A percentile compares a stretch with the other conserved stretches of the same genome.
Evolutionary conservation across 2,888 invertebrate genomes (phyloP).

Genomic region (Tenthredo notha): DNA sequence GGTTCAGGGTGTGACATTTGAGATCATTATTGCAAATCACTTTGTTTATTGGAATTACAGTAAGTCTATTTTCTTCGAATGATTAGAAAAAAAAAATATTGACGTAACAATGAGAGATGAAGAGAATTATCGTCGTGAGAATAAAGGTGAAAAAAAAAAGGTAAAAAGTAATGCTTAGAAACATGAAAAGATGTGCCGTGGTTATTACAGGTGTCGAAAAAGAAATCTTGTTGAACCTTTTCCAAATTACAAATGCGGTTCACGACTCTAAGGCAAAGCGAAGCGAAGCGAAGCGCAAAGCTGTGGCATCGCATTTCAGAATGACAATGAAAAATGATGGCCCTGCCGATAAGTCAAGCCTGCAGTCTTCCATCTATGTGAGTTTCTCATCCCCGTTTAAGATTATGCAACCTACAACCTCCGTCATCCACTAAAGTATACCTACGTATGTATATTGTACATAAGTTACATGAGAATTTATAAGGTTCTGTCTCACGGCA

Average conservation of each 20-base stretch:
- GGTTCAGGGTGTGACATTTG: conserved; percentile 5
- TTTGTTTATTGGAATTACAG: background rate
- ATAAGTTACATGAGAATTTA: conserved; percentile 19
- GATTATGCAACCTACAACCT: conserved; percentile 28
- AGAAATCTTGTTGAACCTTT: conserved; percentile 28
- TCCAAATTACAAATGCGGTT: conserved; percentile 32
- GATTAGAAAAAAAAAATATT: background rate
- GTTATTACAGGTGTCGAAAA: conserved; percentile 4
- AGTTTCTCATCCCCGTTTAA: conserved; percentile 23
- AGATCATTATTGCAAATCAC: background rate
- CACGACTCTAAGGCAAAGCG: conserved; percentile 7
- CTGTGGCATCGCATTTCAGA: conserved; percentile 14
- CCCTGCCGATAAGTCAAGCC: conserved; percentile 55
- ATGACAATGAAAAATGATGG: conserved; percentile 56
- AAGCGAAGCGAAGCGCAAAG: background rate
- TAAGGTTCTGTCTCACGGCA: conserved; percentile 43
- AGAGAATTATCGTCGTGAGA: background rate
- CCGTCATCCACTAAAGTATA: conserved; percentile 19
- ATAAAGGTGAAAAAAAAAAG: background rate
- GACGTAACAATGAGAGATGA: background rate
- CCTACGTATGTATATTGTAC: background rate
- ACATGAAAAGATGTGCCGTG: background rate
- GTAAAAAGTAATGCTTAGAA: background rate
- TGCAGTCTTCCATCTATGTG: background rate
- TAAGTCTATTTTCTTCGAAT: background rate